Evolutionary conservation across 2,113 vertebrate genomes (phyloP).

Genomic region (Dinomys branickii): DNA sequence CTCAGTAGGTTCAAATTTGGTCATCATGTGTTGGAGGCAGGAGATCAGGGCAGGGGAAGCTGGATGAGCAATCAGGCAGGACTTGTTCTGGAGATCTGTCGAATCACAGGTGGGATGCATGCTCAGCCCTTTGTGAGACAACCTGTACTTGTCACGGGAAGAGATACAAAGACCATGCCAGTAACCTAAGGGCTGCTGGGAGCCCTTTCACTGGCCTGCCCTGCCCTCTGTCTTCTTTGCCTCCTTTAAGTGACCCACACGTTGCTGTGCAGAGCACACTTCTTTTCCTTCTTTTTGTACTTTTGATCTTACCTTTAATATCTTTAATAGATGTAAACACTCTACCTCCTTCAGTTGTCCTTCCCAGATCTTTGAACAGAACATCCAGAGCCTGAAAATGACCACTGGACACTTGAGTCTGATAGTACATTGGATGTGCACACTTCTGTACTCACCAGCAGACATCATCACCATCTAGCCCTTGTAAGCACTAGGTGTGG

Average conservation of each 20-base stretch:
- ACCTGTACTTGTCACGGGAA: background rate
- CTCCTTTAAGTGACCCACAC: background rate
- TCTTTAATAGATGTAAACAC: background rate
- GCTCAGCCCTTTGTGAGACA: background rate
- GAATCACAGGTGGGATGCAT: background rate
- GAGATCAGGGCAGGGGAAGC: background rate
- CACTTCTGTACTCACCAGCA: background rate
- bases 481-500: background rate
- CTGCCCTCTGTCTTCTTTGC: background rate
- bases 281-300: background rate
- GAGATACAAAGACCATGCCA: background rate
- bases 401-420: background rate
- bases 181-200: background rate
- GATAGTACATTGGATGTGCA: background rate
- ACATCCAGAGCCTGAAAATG: background rate
- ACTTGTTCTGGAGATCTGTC: background rate
- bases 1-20: background rate
- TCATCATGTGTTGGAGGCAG: background rate
- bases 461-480: background rate
- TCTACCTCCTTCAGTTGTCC: background rate
- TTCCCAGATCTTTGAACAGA: background rate
- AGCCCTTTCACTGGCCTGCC: background rate
- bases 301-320: background rate
- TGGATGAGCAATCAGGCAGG: background rate
- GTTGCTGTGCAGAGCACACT: background rate